A percentile compares a stretch with the other conserved stretches of the same genome.
Conservation (phyloP, 1,140 invertebrate genomes). For the Dendrolimus punctatus region DNA sequence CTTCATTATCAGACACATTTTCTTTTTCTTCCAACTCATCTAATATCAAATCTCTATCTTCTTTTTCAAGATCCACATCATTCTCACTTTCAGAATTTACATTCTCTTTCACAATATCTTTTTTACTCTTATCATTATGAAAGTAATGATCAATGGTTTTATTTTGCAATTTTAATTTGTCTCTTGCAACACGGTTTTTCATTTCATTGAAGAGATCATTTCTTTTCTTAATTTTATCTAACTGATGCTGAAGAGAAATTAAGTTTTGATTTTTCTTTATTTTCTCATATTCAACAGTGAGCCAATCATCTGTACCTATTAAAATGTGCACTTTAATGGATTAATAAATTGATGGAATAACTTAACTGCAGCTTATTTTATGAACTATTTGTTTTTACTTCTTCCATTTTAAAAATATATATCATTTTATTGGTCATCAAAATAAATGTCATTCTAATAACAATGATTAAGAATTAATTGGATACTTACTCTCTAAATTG, state of each 20-base stretch:
- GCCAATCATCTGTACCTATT: constrained; percentile 75
- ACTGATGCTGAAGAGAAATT: constrained; percentile 67
- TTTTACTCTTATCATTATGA: constrained; percentile 24
- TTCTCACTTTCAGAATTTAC: constrained; percentile 9
- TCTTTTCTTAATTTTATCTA: constrained; percentile 73
- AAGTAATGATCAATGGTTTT: constrained; percentile 35
- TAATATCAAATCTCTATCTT: constrained; percentile 53
- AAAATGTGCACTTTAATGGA: background rate
- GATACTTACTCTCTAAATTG: constrained; percentile 4
- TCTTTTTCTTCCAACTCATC: constrained; percentile 71
- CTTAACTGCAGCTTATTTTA: no score
- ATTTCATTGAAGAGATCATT: constrained; percentile 72
- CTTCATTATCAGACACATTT: constrained; percentile 65
- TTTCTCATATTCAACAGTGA: constrained; percentile 77
- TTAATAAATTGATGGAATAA: no score
- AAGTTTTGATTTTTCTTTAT: constrained; percentile 73
- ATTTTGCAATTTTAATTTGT: constrained; percentile 44
- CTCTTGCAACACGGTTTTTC: constrained; percentile 51
- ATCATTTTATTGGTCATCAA: no score
- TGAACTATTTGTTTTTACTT: no score
- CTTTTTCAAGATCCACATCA: constrained; percentile 13
- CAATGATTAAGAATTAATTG: no score
- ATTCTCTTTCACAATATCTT: constrained; percentile 50
- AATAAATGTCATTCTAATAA: no score
- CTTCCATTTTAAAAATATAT: no score